Evolutionary conservation across 2,113 vertebrate genomes (phyloP).

Genomic region (Phrynosoma blainvillii): DNA sequence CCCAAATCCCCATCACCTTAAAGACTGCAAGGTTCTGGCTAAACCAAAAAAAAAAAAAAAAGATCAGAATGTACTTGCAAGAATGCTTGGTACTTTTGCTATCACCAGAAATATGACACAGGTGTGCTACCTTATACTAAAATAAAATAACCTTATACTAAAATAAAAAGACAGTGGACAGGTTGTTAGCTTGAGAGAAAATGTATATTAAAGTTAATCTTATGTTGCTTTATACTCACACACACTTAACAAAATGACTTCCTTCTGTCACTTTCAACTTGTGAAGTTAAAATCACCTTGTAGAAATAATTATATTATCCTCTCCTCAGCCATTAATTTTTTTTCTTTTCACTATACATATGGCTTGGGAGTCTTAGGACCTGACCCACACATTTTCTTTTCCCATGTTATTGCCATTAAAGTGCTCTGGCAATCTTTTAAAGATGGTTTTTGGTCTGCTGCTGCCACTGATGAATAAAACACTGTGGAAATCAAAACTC

Average conservation of each 20-base stretch:
- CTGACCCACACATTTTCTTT: conserved; percentile 54
- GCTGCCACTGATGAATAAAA: conserved; percentile 59
- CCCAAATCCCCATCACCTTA: neutral
- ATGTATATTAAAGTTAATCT: conserved; percentile 62
- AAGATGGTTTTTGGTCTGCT: conserved; percentile 57
- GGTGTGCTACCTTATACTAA: conserved; percentile 44
- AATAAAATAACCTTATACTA: conserved; percentile 48
- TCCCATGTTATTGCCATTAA: conserved; percentile 47
- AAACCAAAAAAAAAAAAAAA: neutral
- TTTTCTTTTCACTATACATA: conserved; percentile 61
- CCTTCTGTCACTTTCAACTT: conserved; percentile 61
- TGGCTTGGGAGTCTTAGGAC: conserved; percentile 53
- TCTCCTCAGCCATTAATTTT: conserved; percentile 64
- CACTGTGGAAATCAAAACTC: conserved; percentile 44
- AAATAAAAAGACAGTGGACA: conserved; percentile 9
- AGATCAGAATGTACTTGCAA: neutral
- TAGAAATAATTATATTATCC: conserved; percentile 70
- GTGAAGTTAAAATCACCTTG: conserved; percentile 64
- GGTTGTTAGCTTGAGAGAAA: conserved; percentile 58
- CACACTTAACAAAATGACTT: conserved; percentile 62
- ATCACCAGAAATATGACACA: conserved; percentile 10
- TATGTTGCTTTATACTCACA: conserved; percentile 46
- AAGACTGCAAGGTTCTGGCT: conserved; percentile 25
- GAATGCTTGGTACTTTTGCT: conserved; percentile 21
- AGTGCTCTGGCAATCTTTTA: conserved; percentile 48